Base-by-base conservation (phyloP, 2,113 vertebrate genomes). In the Aleadryas rufinucha region DNA sequence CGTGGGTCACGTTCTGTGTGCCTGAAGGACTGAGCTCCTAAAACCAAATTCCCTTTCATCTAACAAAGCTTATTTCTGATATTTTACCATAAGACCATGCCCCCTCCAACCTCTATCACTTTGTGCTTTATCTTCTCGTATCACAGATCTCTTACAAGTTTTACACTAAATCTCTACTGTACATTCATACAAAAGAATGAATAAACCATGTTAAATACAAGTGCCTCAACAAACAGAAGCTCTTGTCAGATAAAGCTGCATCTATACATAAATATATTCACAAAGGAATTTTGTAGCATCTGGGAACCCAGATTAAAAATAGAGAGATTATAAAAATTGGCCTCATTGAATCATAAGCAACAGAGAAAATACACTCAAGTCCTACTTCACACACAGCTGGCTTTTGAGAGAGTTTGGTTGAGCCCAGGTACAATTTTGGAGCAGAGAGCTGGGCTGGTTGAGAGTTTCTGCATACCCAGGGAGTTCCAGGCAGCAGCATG, bases 401-500 rank as follows among this genome's bases (percentile, higher is more conserved):
- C 13, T 79, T 64, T 47, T 33, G 27, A 76, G 56, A 74, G 50
- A 31, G 65, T n/a, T 76, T 13, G 31, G 45, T 41, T 7, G 39
- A 92, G 75, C 66, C 68, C 41, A 57, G 61, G 84, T 21, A 26
- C 13, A 23, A 21, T 68, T 93, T 49, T 54, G 64, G 83, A 93
- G 52, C n/a, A 77, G 56, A 69, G 50, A 64, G 18, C 16, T 42
- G 63, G 69, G 83, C 82, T 92, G 61, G 22, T 12, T 68, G 45
- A n/a, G 61, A 61, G 42, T 84, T 94, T 87, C 84, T 84, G 79
- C 83, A 47, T 28, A 93, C 39, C 95, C 77, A 65, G 92, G 96
- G 88, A 87, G 74, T 95, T 97, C 95, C 75, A 77, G 94, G 97
- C 95, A 93, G 79, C 94, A 69, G 84, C 94, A 87, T 97, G 97